These are phyloP conservation scores for Hydractinia symbiolongicarpus DNA, from an alignment of 30 jellyfish, hydroid and myxozoan species.

Conservation along the genomic window DNA sequence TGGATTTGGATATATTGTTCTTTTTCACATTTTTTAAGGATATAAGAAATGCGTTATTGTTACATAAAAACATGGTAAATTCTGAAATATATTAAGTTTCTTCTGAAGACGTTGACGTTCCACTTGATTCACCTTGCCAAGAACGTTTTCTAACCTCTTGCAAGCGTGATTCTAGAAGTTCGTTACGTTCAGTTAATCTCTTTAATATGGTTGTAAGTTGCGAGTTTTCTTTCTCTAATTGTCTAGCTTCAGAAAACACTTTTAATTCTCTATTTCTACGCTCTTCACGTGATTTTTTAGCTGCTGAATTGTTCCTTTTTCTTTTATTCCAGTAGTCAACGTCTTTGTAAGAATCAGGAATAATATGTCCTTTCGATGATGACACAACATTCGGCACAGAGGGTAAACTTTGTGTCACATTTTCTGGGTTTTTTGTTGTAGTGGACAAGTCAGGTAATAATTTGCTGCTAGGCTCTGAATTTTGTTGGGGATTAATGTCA, in stretches of 20 bases:
- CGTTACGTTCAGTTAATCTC: constrained; percentile 39
- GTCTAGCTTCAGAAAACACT: constrained; percentile 35
- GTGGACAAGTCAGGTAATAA: neutral
- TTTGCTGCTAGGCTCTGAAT: neutral
- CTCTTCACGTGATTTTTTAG: constrained; percentile 73
- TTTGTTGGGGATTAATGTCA: neutral
- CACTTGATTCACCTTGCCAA: too few relatives aligned
- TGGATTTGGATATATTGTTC: too few relatives aligned
- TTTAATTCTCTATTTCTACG: constrained; percentile 68
- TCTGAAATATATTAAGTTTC: too few relatives aligned
- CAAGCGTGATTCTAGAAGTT: constrained; percentile 21
- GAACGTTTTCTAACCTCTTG: neutral
- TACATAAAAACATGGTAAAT: too few relatives aligned
- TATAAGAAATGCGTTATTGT: too few relatives aligned
- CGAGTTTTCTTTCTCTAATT: constrained; percentile 37
- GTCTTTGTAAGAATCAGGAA: constrained; percentile 60
- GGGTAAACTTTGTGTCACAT: too few relatives aligned
- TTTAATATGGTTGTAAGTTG: constrained; percentile 42
- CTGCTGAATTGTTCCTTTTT: constrained; percentile 62
- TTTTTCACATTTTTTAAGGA: too few relatives aligned
- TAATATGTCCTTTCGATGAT: neutral
- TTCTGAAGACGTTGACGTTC: too few relatives aligned
- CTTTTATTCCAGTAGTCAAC: constrained; percentile 67
- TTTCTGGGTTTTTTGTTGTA: neutral
- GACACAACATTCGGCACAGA: too few relatives aligned